Evolutionary conservation across 2,888 invertebrate genomes (phyloP).

Genomic region (Eurytoma californica): DNA sequence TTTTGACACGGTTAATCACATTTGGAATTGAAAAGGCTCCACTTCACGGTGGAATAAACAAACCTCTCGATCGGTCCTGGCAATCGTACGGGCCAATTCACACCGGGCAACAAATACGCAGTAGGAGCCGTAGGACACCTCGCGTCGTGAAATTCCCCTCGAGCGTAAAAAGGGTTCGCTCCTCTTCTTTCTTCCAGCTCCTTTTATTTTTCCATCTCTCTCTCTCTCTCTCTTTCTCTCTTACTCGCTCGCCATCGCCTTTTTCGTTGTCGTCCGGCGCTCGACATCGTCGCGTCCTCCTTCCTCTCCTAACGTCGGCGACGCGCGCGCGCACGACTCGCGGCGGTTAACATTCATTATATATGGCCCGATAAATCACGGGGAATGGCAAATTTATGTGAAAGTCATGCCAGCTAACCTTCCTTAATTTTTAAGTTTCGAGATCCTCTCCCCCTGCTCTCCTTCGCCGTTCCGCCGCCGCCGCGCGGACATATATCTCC

Average conservation of each 20-base stretch:
- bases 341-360: constrained; percentile 64
- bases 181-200: background rate
- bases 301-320: constrained; percentile 45
- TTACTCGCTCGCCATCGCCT: constrained; percentile 23
- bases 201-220: constrained; percentile 39
- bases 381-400: constrained; percentile 70
- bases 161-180: constrained; percentile 31
- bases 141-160: constrained; percentile 29
- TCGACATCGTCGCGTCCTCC: constrained; percentile 20
- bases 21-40: too few relatives aligned
- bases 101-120: background rate
- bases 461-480: constrained; percentile 9
- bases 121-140: constrained; percentile 14
- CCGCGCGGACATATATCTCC: background rate
- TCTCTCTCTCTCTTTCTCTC: constrained; percentile 27
- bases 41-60: too few relatives aligned
- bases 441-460: constrained; percentile 13
- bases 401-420: constrained; percentile 62
- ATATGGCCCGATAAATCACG: constrained; percentile 67
- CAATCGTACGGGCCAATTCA: too few relatives aligned
- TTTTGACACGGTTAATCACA: too few relatives aligned
- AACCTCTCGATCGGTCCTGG: background rate
- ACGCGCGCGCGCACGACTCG: constrained; percentile 48
- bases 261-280: constrained; percentile 41
- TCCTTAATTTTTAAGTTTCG: constrained; percentile 62